Evolutionary conservation across 2,113 vertebrate species (phyloP), one percentile per base, ranked within the genome.

Genomic region (Plestiodon gilberti): DNA sequence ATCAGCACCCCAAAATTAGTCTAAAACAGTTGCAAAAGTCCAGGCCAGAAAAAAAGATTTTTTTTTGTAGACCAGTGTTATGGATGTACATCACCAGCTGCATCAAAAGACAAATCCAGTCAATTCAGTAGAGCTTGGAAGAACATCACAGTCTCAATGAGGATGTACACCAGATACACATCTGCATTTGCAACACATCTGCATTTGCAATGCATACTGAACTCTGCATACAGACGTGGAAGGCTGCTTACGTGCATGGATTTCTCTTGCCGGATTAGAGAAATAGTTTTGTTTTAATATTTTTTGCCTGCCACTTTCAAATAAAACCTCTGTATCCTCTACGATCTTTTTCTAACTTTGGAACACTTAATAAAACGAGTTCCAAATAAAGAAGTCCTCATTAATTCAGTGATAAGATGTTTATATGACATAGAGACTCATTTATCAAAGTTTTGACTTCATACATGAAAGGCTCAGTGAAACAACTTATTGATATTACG

Each of bases 361-460:
- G 65, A 69, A 57, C 20, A 84, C 79, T 74, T 77, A 33, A 30
- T 78, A 83, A 74, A 64, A 71, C 2, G 7, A n/a, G 55, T 70
- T 88, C 48, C 55, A 48, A 65, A 57, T 55, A n/a, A 78, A 81
- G 22, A 52, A 78, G 62, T 70, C 71, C 20, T 35, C 65, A n/a
- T 80, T 76, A 55, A 4, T 28, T 20, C 9, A 28, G 67, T 67
- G 61, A 81, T 67, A 69, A 3, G 0, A n/a, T 89, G 67, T 74
- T 81, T 89, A 61, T 69, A 76, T 55, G 48, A 13, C 1, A 13
- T 9, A 8, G 55, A 83, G 52, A 84, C 33, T 88, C 52, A 17
- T 78, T 87, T 59, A 78, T 14, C 14, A n/a, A 20, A 88, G 43
- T 62, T 94, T 81, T 83, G 33, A 61, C 8, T 76, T n/a, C 38